phyloP scores from a whole-genome alignment of 2,797 vertebrate genomes.

The Takifugu ocellatus region DNA sequence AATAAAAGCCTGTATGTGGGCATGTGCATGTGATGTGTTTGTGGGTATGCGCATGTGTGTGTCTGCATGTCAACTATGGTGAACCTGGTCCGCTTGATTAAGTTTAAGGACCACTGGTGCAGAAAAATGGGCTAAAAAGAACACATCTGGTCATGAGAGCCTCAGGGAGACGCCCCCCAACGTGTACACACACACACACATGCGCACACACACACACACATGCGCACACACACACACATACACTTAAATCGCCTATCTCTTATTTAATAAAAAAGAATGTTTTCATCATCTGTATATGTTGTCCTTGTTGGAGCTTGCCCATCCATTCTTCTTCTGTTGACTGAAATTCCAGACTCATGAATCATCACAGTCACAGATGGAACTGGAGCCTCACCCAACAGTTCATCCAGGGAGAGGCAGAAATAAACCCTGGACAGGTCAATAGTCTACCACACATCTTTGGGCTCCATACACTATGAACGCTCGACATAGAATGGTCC shows the following conservation, averaged over 20 bases:
- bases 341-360: too few species aligned
- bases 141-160: slow-evolving; percentile 51
- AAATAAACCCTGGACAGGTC: too few species aligned
- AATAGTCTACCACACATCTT: too few species aligned
- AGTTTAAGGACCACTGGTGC: slow-evolving; percentile 36
- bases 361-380: too few species aligned
- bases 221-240: neutral
- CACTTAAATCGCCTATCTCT: too few species aligned
- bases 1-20: neutral
- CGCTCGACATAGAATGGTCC: too few species aligned
- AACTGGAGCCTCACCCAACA: too few species aligned
- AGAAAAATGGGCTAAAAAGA: slow-evolving; percentile 28
- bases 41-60: neutral
- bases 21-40: neutral
- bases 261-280: neutral
- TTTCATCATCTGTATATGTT: neutral
- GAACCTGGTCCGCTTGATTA: slow-evolving; percentile 8
- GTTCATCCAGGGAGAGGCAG: too few species aligned
- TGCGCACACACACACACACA: neutral
- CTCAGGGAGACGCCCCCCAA: slow-evolving; percentile 9
- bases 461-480: too few species aligned
- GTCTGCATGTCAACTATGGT: neutral
- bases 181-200: neutral
- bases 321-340: too few species aligned
- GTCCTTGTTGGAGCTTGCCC: too few species aligned